Conservation (phyloP, 2,888 invertebrate species). For the Gisinianus flammeolus region DNA sequence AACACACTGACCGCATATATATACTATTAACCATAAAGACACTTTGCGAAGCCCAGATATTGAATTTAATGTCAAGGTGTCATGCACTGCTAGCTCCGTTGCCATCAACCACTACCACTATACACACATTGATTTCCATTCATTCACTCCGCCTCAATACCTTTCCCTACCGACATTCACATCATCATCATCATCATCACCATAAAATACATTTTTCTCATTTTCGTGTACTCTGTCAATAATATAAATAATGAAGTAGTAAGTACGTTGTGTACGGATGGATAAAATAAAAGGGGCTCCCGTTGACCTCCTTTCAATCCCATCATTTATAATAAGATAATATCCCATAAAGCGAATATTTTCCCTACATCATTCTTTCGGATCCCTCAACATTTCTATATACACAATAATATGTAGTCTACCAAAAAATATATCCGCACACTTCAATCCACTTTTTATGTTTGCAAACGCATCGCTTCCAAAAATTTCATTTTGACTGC, state of each 20-base stretch:
- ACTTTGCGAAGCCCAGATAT: background rate
- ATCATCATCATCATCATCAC: background rate
- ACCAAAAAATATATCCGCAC: no score
- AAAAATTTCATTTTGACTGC: no score
- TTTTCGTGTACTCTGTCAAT: slow-evolving; percentile 10
- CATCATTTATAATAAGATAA: background rate
- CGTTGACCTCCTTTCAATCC: background rate
- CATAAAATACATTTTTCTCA: background rate
- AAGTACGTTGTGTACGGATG: background rate
- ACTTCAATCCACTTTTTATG: no score
- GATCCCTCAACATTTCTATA: background rate
- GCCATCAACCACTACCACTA: background rate
- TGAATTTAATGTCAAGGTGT: slow-evolving; percentile 31
- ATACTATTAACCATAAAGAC: background rate
- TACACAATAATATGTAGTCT: no score
- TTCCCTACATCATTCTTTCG: background rate
- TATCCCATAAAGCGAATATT: background rate
- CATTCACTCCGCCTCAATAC: background rate
- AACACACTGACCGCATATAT: background rate
- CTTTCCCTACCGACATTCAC: background rate
- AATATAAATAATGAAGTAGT: slow-evolving; percentile 11
- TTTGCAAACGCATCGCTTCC: no score
- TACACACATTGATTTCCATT: background rate
- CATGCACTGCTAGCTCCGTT: slow-evolving; percentile 5
- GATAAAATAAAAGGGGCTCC: background rate